phyloP scores from a whole-genome alignment of 92 coral and sea anemone genomes.

The Epizoanthus rinbou region DNA sequence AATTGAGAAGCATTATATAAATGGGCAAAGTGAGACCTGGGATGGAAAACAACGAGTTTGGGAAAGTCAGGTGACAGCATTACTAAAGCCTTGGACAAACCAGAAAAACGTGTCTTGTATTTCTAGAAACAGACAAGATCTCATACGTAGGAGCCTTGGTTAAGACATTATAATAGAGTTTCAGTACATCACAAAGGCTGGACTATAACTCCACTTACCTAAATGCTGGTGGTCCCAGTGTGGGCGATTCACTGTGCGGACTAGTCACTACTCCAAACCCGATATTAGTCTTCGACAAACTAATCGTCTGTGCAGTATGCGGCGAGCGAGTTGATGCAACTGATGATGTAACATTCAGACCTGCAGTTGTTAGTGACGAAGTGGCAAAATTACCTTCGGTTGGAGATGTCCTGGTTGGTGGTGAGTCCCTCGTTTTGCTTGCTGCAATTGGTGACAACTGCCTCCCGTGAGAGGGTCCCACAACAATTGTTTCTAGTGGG shows the following conservation, averaged over 20 bases:
- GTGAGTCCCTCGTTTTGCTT: slow-evolving; percentile 63
- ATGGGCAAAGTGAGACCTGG: too few species aligned
- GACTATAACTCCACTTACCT: slow-evolving; percentile 48
- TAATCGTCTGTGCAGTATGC: slow-evolving; percentile 69
- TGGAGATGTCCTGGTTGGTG: slow-evolving; percentile 54
- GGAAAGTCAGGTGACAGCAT: too few species aligned
- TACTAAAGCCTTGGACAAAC: too few species aligned
- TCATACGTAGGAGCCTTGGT: too few species aligned
- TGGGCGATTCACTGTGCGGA: slow-evolving; percentile 80
- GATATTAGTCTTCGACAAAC: slow-evolving; percentile 83
- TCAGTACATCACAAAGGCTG: neutral
- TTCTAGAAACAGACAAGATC: too few species aligned
- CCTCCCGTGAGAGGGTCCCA: slow-evolving; percentile 72
- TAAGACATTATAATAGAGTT: too few species aligned
- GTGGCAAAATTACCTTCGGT: slow-evolving; percentile 53
- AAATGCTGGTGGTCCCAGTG: slow-evolving; percentile 77
- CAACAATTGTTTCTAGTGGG: slow-evolving; percentile 68
- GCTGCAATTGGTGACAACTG: slow-evolving; percentile 88
- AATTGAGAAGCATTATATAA: too few species aligned
- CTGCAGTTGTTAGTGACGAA: slow-evolving; percentile 46
- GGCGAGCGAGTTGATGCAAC: slow-evolving; percentile 63
- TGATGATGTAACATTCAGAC: slow-evolving; percentile 52
- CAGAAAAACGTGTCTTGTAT: too few species aligned
- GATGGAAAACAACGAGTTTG: too few species aligned
- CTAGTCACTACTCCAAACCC: slow-evolving; percentile 77